Percentiles rank a stretch among this genome's conserved stretches.
phyloP scores from a whole-genome alignment of 2,797 vertebrate genomes.

The Pseudopleuronectes americanus region DNA sequence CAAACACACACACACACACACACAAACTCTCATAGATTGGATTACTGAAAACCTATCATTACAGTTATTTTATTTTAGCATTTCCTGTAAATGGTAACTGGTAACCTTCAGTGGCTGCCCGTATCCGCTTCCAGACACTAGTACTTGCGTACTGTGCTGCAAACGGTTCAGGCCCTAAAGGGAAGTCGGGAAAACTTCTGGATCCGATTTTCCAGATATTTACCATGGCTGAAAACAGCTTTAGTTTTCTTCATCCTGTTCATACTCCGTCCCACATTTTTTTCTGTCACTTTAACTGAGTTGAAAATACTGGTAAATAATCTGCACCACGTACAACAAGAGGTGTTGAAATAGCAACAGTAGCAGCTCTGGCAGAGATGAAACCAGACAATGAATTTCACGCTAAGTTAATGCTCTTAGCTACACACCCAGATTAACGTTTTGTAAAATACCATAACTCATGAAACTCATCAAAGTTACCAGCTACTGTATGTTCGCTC shows the following conservation, averaged over 20 bases:
- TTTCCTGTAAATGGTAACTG: not conserved
- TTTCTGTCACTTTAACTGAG: not conserved
- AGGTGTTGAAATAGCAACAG: too few species aligned
- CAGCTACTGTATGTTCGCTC: constrained; percentile 7
- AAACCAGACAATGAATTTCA: constrained; percentile 50
- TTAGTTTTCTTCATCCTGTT: not conserved
- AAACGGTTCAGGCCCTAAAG: too few species aligned
- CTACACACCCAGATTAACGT: constrained; percentile 23
- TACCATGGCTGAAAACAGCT: too few species aligned
- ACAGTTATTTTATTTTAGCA: not conserved
- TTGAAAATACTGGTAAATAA: too few species aligned
- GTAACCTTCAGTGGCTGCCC: too few species aligned
- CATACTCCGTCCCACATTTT: constrained; percentile 2
- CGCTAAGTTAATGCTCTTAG: constrained; percentile 36
- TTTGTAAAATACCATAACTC: constrained; percentile 17
- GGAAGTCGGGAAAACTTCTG: too few species aligned
- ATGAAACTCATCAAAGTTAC: constrained; percentile 30
- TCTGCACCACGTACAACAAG: too few species aligned
- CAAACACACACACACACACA: constrained; percentile 57
- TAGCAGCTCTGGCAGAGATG: constrained; percentile 2
- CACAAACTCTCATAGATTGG: not conserved
- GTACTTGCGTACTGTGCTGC: too few species aligned
- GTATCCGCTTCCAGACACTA: too few species aligned
- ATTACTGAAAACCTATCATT: not conserved
- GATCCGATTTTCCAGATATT: too few species aligned